Percentiles rank a stretch among this genome's conserved stretches.
Evolutionary conservation across 2,113 vertebrate species (phyloP).

Genomic region (Microcebus tavaratra): DNA sequence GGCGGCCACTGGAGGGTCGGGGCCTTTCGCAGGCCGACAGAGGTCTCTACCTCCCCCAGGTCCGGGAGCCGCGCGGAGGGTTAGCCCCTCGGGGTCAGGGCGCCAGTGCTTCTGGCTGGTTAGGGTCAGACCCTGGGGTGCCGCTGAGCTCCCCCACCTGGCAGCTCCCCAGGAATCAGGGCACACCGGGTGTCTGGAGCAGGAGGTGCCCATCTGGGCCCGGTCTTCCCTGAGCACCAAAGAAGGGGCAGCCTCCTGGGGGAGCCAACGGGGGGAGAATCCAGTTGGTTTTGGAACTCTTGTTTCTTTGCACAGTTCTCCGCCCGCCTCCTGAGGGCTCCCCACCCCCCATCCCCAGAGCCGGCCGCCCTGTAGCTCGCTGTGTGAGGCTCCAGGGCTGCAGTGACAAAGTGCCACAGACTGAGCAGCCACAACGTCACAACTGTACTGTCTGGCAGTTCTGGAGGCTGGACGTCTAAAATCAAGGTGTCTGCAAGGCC

Average conservation of each 20-base stretch:
- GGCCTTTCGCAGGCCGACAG: not conserved
- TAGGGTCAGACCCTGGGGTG: not conserved
- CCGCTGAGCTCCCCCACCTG: not conserved
- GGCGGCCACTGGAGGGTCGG: not conserved
- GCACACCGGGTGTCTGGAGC: not conserved
- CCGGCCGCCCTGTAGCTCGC: not conserved
- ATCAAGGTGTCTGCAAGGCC: not conserved
- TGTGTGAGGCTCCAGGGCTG: not conserved
- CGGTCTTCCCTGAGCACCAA: not conserved
- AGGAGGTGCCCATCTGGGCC: not conserved
- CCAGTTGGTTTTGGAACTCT: not conserved
- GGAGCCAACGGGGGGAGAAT: too few relatives aligned
- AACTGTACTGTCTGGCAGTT: not conserved
- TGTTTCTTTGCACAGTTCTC: not conserved
- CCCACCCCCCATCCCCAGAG: not conserved
- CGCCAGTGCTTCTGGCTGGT: not conserved
- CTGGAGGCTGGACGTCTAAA: not conserved
- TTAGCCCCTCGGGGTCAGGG: not conserved
- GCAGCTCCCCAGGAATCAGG: not conserved
- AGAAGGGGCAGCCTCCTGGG: accelerated
- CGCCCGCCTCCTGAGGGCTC: not conserved
- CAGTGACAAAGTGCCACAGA: not conserved
- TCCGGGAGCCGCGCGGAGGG: not conserved
- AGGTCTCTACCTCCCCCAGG: not conserved
- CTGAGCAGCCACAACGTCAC: not conserved